phyloP scores from a whole-genome alignment of 2,888 invertebrate species.

The Cybosia mesomella region DNA sequence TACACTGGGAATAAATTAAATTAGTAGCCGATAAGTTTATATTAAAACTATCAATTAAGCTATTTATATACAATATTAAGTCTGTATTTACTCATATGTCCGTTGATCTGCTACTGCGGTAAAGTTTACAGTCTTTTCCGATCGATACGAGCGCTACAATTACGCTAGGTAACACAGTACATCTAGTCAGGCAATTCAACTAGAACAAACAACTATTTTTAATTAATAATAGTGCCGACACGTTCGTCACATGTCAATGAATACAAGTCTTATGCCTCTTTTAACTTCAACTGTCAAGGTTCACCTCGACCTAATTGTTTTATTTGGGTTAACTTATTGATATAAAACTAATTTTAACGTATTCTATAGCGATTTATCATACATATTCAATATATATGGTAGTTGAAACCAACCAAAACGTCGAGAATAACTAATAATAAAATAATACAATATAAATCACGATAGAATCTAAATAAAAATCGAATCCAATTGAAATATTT shows the following conservation, averaged over 20 bases:
- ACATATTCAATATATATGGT: not conserved
- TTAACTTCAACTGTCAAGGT: not conserved
- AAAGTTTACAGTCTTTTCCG: constrained; percentile 23
- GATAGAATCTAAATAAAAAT: not conserved
- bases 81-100: not conserved
- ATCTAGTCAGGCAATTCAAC: not conserved
- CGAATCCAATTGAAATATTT: too few relatives aligned
- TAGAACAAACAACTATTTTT: constrained; percentile 5
- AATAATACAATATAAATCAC: not conserved
- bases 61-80: not conserved
- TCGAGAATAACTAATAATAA: not conserved
- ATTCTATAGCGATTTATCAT: not conserved
- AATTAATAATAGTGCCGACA: not conserved
- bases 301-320: not conserved
- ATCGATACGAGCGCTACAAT: constrained; percentile 35
- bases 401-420: not conserved
- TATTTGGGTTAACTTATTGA: not conserved
- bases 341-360: not conserved
- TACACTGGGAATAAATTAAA: not conserved
- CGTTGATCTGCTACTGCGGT: constrained; percentile 7
- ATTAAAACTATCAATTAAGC: not conserved
- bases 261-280: not conserved
- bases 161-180: constrained; percentile 20
- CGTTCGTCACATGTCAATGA: constrained; percentile 6
- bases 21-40: not conserved